Conservation (phyloP, 2,888 invertebrate species). For the Drosophila nr. fundita region DNA sequence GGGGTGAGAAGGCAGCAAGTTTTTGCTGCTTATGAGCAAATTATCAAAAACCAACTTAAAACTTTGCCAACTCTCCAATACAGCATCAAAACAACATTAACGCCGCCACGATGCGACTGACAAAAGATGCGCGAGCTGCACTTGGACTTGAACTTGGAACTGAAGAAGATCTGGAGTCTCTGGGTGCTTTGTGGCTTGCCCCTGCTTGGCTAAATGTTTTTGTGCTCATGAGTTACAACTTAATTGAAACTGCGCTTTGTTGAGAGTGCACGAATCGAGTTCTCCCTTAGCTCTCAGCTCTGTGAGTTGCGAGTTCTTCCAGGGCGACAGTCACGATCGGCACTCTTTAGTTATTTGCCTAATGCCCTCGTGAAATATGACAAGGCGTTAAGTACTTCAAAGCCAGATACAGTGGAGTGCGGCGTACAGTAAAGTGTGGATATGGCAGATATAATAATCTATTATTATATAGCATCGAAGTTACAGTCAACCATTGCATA, state of each 20-base stretch:
- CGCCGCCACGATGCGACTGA: conserved; percentile 27
- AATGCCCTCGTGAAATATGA: conserved; percentile 77
- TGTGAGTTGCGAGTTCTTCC: conserved; percentile 7
- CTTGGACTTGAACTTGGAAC: conserved; percentile 33
- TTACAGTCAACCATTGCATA: neutral
- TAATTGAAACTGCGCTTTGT: conserved; percentile 79
- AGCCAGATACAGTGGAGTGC: conserved; percentile 56
- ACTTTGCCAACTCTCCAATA: conserved; percentile 56
- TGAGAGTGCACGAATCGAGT: conserved; percentile 23
- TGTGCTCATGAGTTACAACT: conserved; percentile 80
- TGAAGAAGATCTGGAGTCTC: neutral
- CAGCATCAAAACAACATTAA: conserved; percentile 80
- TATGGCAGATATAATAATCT: neutral
- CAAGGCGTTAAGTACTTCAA: conserved; percentile 82
- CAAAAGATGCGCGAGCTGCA: conserved; percentile 21
- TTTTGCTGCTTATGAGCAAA: conserved; percentile 69
- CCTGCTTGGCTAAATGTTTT: conserved; percentile 22
- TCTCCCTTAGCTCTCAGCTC: neutral
- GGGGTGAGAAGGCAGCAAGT: conserved; percentile 46
- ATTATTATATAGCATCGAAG: neutral
- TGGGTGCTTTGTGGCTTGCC: conserved; percentile 2
- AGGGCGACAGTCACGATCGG: conserved; percentile 74
- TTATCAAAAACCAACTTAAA: conserved; percentile 64
- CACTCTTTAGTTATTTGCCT: conserved; percentile 69
- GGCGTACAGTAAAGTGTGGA: neutral